Evolutionary conservation across 2,113 vertebrate genomes (phyloP), one percentile per base, ranked within the genome.

Genomic region (Gopherus flavomarginatus): DNA sequence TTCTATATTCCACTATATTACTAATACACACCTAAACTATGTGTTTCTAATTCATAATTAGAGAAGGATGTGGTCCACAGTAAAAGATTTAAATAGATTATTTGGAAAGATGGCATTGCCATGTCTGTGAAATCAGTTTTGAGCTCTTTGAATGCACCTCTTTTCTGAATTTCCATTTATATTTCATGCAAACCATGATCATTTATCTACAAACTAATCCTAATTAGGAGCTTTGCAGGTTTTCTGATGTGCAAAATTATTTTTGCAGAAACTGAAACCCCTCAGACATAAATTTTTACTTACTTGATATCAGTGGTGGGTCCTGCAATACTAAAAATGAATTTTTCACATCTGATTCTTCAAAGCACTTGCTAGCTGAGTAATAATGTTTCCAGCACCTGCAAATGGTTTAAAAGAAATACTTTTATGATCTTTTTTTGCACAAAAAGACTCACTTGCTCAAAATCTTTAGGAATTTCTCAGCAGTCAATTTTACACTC

Each of bases 401-500:
- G 90, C 92, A 97, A 97, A 94, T 96, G 78, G 80, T 91, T 95
- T 96, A 96, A 96, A 96, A 96, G 92, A 95, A 97, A 95, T 93
- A 95, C 92, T 96, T 91, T 89, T 79, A 84, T 92, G 93, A 90
- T 54, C 6, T 53, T 83, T 83, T 35, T 47, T 0, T 1, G 65
- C 89, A n/a, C 38, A n/a, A 80, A 42, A 49, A 90, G 88, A 92
- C 62, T 88, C 21, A 80, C 81, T 94, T 49, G 27, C 89, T 96
- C 65, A 97, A 95, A 96, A 94, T 44, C 49, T 86, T 91, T 84
- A 89, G 86, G 81, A 97, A 93, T 96, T 94, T 93, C 91, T 93
- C 94, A 88, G 89, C 94, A 93, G 86, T 90, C 95, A 93, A 89
- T 97, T 97, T 97, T 97, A 95, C 89, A 95, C 91, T 96, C 35